Evolutionary conservation across 1,140 invertebrate genomes (phyloP), one percentile per base, ranked within the genome.

Genomic region (Aphidius gifuensis): DNA sequence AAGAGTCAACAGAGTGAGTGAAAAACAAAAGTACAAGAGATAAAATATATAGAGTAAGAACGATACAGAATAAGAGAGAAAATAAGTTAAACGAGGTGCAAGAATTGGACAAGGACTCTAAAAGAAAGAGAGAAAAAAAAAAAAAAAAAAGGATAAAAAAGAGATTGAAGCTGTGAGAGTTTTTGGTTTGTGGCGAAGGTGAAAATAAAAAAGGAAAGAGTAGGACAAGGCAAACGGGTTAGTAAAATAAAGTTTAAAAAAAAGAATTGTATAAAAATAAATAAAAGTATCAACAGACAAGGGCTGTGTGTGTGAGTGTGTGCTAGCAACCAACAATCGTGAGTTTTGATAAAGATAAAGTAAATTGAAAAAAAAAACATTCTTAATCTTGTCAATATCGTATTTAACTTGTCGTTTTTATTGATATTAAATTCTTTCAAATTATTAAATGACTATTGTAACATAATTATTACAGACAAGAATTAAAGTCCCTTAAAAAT

Each of bases 321-420:
- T 76, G 72, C 72, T 74, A 71, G 69, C 67, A 70, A 69, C 69
- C 64, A 69, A 69, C 45, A 60, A 50, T 57, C 45, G 56, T 47
- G 61, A 64, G 44, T 51, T 54, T 42, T 32, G 4, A 32, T 32
- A 32, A 32, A 32, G 23, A 32, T 32, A 32, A 32, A 32, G 4
- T 32, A 32, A 32, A 32, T 32, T 32, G 23, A 32, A 32, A 32
- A 16, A 16, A 16, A 16, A 16, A 16, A 16, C 16, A 32, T 32
- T 32, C 23, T 32, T 32, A 32, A 32, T 32, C 23, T 32, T 32
- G 23, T 32, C 23, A 32, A 32, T 32, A 32, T 32, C 23, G 4
- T 32, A 32, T 32, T 32, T 3, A 32, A 32, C 23, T 32, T 32
- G 23, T 32, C 23, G 4, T 32, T 32, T 16, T 3, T 4, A 32